phyloP scores from a whole-genome alignment of 2,888 invertebrate genomes.

The Eupithecia pulchellata region DNA sequence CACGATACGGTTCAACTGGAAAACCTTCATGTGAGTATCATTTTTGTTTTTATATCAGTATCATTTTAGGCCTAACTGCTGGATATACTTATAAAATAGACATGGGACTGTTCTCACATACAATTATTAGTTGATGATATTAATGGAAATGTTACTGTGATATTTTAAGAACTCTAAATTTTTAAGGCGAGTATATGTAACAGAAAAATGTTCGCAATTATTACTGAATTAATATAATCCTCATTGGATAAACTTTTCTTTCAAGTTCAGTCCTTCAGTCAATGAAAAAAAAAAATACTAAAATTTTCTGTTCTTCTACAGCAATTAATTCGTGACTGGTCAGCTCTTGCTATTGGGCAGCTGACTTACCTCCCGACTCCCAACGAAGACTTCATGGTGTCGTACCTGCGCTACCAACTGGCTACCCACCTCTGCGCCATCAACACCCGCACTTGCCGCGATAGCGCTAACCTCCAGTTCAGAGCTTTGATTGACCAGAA shows the following conservation, averaged over 20 bases:
- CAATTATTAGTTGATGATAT: neutral
- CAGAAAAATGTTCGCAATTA: neutral
- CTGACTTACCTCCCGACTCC: conserved; percentile 58
- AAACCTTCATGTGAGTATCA: conserved; percentile 58
- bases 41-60: no score
- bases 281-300: no score
- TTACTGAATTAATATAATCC: neutral
- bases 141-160: neutral
- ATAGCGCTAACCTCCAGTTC: conserved; percentile 60
- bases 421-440: conserved; percentile 68
- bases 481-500: conserved; percentile 43
- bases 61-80: neutral
- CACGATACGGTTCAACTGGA: conserved; percentile 55
- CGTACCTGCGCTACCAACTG: conserved; percentile 70
- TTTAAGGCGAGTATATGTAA: neutral
- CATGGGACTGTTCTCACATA: neutral
- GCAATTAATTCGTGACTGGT: conserved; percentile 61
- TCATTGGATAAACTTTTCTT: neutral
- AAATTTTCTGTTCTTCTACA: conserved; percentile 41
- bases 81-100: neutral
- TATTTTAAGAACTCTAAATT: neutral
- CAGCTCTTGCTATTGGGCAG: conserved; percentile 54
- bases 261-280: no score
- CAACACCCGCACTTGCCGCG: conserved; percentile 54
- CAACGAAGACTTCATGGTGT: conserved; percentile 67